Percentiles rank a stretch among this genome's conserved stretches.
These are phyloP conservation scores for Tenebrosternarchus preto DNA, from an alignment of 2,113 vertebrate species.

Conservation along the genomic window DNA sequence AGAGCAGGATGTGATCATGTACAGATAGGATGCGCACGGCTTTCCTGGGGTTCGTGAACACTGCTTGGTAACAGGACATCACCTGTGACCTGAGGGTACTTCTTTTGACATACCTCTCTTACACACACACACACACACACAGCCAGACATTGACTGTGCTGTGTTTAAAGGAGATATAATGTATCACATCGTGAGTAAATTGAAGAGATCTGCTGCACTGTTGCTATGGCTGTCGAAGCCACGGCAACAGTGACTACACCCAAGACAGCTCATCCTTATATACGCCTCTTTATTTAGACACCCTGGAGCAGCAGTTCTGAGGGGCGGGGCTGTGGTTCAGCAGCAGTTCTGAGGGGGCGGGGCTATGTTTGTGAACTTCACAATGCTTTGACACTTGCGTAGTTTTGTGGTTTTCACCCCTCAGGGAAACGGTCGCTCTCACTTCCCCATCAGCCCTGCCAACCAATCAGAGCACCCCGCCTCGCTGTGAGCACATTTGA, in stretches of 20 bases:
- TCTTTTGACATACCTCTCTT: no score
- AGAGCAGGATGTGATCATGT: no score
- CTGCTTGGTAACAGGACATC: no score
- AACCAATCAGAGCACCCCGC: conserved; percentile 51
- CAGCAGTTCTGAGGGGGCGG: no score
- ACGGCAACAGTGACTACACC: background rate
- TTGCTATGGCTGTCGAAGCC: background rate
- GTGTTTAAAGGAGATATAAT: no score
- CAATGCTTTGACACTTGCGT: conserved; percentile 1
- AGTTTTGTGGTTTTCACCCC: conserved; percentile 40
- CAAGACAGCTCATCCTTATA: conserved; percentile 12
- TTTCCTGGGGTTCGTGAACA: no score
- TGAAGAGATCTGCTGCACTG: background rate
- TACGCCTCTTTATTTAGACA: conserved; percentile 48
- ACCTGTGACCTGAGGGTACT: no score
- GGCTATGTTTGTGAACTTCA: background rate
- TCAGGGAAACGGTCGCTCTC: conserved; percentile 31
- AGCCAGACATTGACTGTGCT: no score
- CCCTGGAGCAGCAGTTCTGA: no score
- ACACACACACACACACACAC: no score
- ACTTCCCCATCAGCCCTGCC: conserved; percentile 58
- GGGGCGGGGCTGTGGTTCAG: background rate
- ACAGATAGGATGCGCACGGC: no score
- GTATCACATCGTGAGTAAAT: no score
- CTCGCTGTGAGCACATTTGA: conserved; percentile 47